Evolutionary conservation across 1,140 invertebrate species (phyloP).

Genomic region (Lasioglossum baleicum): DNA sequence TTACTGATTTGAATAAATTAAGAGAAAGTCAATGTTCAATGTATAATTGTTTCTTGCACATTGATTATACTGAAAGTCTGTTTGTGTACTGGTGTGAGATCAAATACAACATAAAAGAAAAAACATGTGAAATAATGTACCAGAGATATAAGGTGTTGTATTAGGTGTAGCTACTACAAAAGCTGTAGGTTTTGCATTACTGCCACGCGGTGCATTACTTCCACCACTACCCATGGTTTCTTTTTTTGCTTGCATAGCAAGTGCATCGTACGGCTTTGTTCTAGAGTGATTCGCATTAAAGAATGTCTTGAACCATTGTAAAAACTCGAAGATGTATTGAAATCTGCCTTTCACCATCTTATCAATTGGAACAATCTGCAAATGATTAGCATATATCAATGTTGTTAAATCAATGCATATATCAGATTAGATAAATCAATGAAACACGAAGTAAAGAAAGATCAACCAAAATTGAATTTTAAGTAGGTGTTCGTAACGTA

Average conservation of each 20-base stretch:
- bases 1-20: constrained; percentile 37
- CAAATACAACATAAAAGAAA: constrained; percentile 35
- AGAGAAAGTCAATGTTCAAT: constrained; percentile 39
- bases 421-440: constrained; percentile 1
- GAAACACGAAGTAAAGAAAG: constrained; percentile 37
- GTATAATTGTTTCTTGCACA: constrained; percentile 15
- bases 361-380: constrained; percentile 92
- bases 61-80: neutral
- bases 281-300: constrained; percentile 98
- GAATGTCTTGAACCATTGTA: constrained; percentile 99
- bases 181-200: constrained; percentile 74
- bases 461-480: neutral
- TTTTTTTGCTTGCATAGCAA: constrained; percentile 90
- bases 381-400: constrained; percentile 77
- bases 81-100: constrained; percentile 20
- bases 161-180: constrained; percentile 71
- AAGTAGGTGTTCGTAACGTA: too few species aligned
- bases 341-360: constrained; percentile 96
- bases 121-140: constrained; percentile 70
- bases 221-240: constrained; percentile 88
- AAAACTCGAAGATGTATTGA: constrained; percentile 99
- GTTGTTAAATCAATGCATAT: too few species aligned
- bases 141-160: constrained; percentile 76
- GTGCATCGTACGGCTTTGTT: constrained; percentile 91
- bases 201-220: constrained; percentile 81